phyloP scores from a whole-genome alignment of 1,140 invertebrate genomes.

The Mactra quadrangularis region DNA sequence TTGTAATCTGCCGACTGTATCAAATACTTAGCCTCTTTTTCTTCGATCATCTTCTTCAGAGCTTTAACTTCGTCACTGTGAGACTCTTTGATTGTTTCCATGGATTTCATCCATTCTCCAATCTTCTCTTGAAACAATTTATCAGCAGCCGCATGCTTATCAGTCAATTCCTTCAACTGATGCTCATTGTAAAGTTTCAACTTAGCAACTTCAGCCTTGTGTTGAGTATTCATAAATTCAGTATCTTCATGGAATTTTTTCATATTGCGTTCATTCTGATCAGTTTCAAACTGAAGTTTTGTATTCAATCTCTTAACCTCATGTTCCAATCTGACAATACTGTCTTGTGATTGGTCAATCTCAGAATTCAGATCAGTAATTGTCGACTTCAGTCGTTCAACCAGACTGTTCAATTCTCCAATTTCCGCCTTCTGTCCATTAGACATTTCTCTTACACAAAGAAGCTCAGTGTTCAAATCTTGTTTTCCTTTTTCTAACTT shows the following conservation, averaged over 20 bases:
- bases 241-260: not conserved
- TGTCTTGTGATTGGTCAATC: not conserved
- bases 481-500: not conserved
- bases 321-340: not conserved
- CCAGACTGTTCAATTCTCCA: not conserved
- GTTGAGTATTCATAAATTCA: constrained; percentile 1
- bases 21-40: not conserved
- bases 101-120: not conserved
- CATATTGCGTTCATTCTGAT: not conserved
- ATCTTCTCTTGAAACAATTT: not conserved
- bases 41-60: constrained; percentile 10
- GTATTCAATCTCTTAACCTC: not conserved
- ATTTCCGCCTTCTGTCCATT: constrained; percentile 17
- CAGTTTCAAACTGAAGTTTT: not conserved
- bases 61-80: not conserved
- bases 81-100: not conserved
- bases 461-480: constrained; percentile 13
- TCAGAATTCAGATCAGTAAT: not conserved
- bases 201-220: not conserved
- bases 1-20: constrained; percentile 31
- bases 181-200: not conserved
- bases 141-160: not conserved
- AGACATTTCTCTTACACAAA: not conserved
- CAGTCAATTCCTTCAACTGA: constrained; percentile 12
- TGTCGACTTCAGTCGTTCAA: constrained; percentile 13